Evolutionary conservation across 2,888 invertebrate species (phyloP), one percentile per base, ranked within the genome.

Genomic region (Antheraea yamamai): DNA sequence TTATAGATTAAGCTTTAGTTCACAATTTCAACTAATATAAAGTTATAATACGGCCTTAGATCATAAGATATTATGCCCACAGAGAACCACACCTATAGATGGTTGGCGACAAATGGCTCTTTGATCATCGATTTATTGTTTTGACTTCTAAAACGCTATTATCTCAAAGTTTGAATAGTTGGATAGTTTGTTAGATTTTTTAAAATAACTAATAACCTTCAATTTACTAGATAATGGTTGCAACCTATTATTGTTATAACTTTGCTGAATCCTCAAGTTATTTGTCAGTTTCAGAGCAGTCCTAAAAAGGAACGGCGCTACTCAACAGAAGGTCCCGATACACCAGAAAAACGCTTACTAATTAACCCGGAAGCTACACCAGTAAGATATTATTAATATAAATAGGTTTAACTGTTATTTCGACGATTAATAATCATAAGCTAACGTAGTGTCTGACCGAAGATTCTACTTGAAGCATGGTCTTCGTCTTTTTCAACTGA

Each of bases 331-430:
- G 95, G 88, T 78, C 88, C 89, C 77, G 92, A 87, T 84, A 87
- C 94, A 83, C 95, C 95, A 83, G 95, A 95, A 89, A 95, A 94
- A 88, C 90, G 94, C 87, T 92, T 95, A 90, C 94, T 95, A 86
- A 91, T 95, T 86, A 93, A 95, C 86, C 95, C 95, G 81, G 95
- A 95, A 78, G 91, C 91, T 76, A 91, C 95, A 84, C 93, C 95
- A 89, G 95, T 95, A 95, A 95, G 95, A 87, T 82, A 83, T 83
- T 77, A 82, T 78, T 77, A 76, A 81, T 80, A 72, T 64, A 58
- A 74, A 26, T 39, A 26, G 20, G 16, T 20, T 51, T 75, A 76
- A 74, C 61, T 61, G 70, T 51, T 26, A 23, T 35, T 66, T 51
- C 7, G 52, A 74, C 39, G 70, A 68, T 66, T 66, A 66, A 26